Percentiles rank a stretch among this genome's conserved stretches.
Evolutionary conservation across 92 coral and sea anemone genomes (phyloP).

Genomic region (Epizoanthus illoricatus): DNA sequence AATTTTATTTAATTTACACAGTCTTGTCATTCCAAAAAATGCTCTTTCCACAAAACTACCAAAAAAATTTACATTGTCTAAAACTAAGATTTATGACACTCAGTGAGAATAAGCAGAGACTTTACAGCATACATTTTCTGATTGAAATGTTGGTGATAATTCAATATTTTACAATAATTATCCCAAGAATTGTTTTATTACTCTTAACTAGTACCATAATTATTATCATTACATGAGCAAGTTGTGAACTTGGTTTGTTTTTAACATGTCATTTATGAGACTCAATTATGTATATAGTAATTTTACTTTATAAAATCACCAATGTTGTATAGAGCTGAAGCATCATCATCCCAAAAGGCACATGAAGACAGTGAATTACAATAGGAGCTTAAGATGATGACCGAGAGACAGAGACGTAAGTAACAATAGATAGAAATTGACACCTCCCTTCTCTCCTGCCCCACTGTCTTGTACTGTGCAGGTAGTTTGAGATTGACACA

Average conservation of each 20-base stretch:
- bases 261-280: too few relatives aligned
- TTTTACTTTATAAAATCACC: not conserved
- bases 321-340: conserved; percentile 58
- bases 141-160: too few relatives aligned
- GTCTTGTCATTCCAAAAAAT: too few relatives aligned
- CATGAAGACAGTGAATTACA: conserved; percentile 74
- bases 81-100: too few relatives aligned
- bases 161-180: too few relatives aligned
- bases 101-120: too few relatives aligned
- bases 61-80: too few relatives aligned
- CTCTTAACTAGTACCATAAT: too few relatives aligned
- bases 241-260: not conserved
- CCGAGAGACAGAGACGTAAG: conserved; percentile 92
- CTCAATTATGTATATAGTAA: not conserved
- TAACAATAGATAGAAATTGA: not conserved
- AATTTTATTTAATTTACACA: too few relatives aligned
- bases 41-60: too few relatives aligned
- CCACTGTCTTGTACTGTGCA: not conserved
- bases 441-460: not conserved
- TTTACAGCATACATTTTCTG: too few relatives aligned
- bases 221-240: not conserved
- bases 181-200: too few relatives aligned
- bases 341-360: conserved; percentile 70
- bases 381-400: conserved; percentile 71
- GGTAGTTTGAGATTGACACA: not conserved